phyloP scores from a whole-genome alignment of 2,888 invertebrate species.

The Cremastobaeus sp. region DNA sequence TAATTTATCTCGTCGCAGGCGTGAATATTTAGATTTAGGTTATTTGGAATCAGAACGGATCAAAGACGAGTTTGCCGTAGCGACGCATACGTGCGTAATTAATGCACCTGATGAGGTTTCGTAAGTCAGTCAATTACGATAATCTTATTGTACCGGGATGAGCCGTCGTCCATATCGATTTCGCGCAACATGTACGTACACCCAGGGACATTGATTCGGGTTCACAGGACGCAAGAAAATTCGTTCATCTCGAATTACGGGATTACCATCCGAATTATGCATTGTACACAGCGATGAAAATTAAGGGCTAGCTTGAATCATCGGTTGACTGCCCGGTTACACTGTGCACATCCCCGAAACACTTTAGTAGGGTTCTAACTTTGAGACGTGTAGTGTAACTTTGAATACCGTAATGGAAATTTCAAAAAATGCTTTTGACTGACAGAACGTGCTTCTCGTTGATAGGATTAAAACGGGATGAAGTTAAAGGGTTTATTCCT shows the following conservation, averaged over 20 bases:
- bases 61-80: slow-evolving; percentile 75
- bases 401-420: slow-evolving; percentile 3
- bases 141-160: slow-evolving; percentile 73
- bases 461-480: slow-evolving; percentile 21
- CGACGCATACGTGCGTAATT: slow-evolving; percentile 75
- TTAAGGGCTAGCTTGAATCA: slow-evolving; percentile 24
- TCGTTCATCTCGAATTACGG: slow-evolving; percentile 29
- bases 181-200: slow-evolving; percentile 41
- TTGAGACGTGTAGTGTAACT: slow-evolving; percentile 35
- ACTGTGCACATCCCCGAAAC: slow-evolving; percentile 7
- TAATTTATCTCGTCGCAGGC: slow-evolving; percentile 70
- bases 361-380: slow-evolving; percentile 18
- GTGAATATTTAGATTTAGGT: slow-evolving; percentile 75
- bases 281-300: slow-evolving; percentile 41
- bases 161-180: slow-evolving; percentile 55
- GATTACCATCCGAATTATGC: slow-evolving; percentile 48
- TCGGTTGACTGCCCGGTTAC: not conserved
- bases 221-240: slow-evolving; percentile 42
- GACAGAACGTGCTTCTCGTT: slow-evolving; percentile 1
- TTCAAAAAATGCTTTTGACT: not conserved
- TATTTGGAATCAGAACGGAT: slow-evolving; percentile 74
- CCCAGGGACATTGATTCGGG: slow-evolving; percentile 42
- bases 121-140: slow-evolving; percentile 78
- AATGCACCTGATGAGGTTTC: slow-evolving; percentile 76
- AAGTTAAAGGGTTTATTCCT: slow-evolving; percentile 9